These are phyloP conservation scores for Malurus leucopterus DNA, from an alignment of 2,797 vertebrate species.

Conservation along the genomic window DNA sequence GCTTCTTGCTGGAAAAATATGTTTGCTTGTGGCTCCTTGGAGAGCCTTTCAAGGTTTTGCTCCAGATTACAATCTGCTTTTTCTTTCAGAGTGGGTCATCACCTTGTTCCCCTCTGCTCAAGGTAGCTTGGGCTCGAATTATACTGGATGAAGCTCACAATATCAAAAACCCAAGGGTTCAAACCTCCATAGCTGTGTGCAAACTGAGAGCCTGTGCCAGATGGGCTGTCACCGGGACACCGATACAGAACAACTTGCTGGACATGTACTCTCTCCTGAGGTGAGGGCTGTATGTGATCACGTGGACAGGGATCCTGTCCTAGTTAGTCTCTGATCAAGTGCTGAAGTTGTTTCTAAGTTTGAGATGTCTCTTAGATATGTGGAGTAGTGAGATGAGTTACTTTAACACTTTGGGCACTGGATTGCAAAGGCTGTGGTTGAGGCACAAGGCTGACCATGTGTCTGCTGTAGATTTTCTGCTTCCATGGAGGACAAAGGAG, in stretches of 20 bases:
- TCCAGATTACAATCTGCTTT: not conserved
- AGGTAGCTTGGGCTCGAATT: slow-evolving; percentile 85
- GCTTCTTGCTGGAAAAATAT: not conserved
- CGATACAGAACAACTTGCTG: slow-evolving; percentile 95
- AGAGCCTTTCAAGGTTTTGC: not conserved
- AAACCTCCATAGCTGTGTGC: slow-evolving; percentile 89
- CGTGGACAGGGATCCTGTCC: not conserved
- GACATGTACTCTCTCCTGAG: slow-evolving; percentile 95
- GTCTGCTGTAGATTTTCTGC: not conserved
- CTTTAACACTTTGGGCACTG: not conserved
- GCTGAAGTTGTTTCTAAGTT: not conserved
- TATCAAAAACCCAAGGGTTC: slow-evolving; percentile 91
- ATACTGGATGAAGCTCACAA: slow-evolving; percentile 93
- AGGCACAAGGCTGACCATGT: not conserved
- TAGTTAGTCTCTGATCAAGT: not conserved
- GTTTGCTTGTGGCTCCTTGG: not conserved
- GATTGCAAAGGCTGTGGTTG: not conserved
- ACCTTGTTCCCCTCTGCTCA: slow-evolving; percentile 77
- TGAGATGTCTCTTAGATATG: not conserved
- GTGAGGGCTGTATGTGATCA: slow-evolving; percentile 64
- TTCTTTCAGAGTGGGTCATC: slow-evolving; percentile 52
- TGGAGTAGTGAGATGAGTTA: not conserved
- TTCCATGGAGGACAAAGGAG: not conserved
- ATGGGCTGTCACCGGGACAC: slow-evolving; percentile 94
- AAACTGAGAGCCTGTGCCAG: slow-evolving; percentile 83